Percentiles rank a stretch among this genome's conserved stretches.
Evolutionary conservation across 2,888 invertebrate species (phyloP).

Genomic region (Nomada ferruginata): DNA sequence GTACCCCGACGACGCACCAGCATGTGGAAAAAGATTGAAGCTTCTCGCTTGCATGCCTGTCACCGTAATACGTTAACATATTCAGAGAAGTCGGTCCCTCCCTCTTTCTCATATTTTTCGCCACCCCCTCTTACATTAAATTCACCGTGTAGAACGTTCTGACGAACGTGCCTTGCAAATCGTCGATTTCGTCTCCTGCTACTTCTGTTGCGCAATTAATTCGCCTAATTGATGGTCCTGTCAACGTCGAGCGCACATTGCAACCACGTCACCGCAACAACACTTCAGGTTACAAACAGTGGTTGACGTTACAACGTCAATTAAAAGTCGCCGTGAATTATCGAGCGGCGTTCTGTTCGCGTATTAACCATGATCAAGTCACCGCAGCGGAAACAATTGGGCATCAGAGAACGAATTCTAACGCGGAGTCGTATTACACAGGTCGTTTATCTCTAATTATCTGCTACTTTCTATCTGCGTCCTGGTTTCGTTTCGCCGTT

Average conservation of each 20-base stretch:
- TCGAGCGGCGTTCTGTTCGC: slow-evolving; percentile 31
- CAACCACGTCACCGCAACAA: slow-evolving; percentile 26
- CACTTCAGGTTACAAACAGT: slow-evolving; percentile 40
- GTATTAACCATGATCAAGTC: slow-evolving; percentile 33
- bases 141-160: not conserved
- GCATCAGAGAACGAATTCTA: slow-evolving; percentile 14
- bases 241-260: slow-evolving; percentile 31
- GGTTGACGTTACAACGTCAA: slow-evolving; percentile 37
- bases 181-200: slow-evolving; percentile 42
- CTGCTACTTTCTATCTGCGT: not conserved
- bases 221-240: slow-evolving; percentile 50
- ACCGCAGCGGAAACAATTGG: not conserved
- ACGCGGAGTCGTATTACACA: not conserved
- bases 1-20: slow-evolving; percentile 63
- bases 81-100: slow-evolving; percentile 31
- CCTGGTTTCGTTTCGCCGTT: not conserved
- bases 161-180: not conserved
- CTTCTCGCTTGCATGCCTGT: slow-evolving; percentile 70
- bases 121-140: not conserved
- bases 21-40: slow-evolving; percentile 63
- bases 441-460: not conserved
- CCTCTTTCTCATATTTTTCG: not conserved
- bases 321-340: slow-evolving; percentile 58
- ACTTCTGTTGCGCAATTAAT: slow-evolving; percentile 52
- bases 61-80: slow-evolving; percentile 47